A percentile compares a stretch with the other conserved stretches of the same genome.
These are phyloP conservation scores for Falco biarmicus DNA, from an alignment of 2,797 vertebrate species.

Conservation along the genomic window DNA sequence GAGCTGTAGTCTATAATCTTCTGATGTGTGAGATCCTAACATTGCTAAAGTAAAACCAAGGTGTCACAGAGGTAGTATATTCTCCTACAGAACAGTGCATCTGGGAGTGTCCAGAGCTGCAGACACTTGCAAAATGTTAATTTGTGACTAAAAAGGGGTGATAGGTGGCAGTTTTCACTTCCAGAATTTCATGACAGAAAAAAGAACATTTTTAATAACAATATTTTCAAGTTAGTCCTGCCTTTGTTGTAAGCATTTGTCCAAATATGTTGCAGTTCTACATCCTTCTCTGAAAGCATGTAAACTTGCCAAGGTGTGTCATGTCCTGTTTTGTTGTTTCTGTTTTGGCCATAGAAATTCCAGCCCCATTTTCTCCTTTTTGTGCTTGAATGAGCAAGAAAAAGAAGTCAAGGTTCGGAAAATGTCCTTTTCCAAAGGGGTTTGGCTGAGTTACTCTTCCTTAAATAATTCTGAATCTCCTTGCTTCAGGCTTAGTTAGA, in stretches of 20 bases:
- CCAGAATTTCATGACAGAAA: neutral
- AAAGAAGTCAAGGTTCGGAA: neutral
- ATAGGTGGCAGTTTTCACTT: neutral
- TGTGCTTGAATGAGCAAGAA: conserved; percentile 21
- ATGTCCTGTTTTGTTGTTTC: conserved; percentile 14
- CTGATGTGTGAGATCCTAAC: neutral
- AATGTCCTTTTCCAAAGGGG: neutral
- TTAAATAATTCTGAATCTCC: neutral
- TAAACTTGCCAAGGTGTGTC: conserved; percentile 13
- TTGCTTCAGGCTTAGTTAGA: neutral
- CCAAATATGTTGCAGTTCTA: neutral
- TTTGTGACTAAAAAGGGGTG: neutral
- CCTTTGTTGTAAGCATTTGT: neutral
- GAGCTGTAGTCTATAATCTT: neutral
- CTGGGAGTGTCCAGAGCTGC: neutral
- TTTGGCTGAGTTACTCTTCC: neutral
- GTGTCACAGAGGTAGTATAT: neutral
- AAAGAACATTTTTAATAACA: neutral
- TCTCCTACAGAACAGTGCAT: neutral
- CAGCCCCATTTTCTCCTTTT: neutral
- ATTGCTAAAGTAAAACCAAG: neutral
- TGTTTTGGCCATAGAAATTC: neutral
- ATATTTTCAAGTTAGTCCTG: neutral
- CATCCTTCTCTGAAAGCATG: neutral
- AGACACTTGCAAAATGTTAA: neutral